Base-by-base conservation (phyloP, 2,888 invertebrate genomes). In the Leptopilina syphax region DNA sequence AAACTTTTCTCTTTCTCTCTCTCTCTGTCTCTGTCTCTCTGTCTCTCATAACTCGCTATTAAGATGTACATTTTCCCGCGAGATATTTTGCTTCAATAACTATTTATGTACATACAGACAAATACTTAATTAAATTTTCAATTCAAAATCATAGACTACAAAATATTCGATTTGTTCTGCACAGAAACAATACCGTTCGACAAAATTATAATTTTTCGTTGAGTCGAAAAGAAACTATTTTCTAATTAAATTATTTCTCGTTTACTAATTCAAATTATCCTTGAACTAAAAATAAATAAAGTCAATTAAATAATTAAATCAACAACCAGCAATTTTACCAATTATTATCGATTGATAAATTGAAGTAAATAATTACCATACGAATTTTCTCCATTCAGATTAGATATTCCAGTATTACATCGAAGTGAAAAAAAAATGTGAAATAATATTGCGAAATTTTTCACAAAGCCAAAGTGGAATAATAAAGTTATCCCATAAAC, bases 41-140 rank as follows among this genome's bases (percentile, higher is more conserved):
- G 34, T 34, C 34, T 34, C 34, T 34, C 34, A 73, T 60, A 73
- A 73, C n/a, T 60, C 34, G 54, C 73, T 73, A n/a, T 60, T 73
- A 73, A n/a, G 18, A 57, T 73, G 73, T 57, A 73, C 34, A 73
- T 73, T 73, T 73, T 60, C 73, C 41, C 73, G 57, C 18, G 34
- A 10, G 50, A 73, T 73, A 18, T 73, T 73, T 18, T 73, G 57
- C 73, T 60, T 57, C 10, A 73, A 57, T 73, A 73, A 73, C 27
- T 34, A 41, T 41, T 57, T 50, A 50, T 57, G 18, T 57, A 18
- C 10, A 73, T 57, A 18, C 10, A 73, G 41, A 41, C 73, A 41
- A 73, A 73, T n/a, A 34, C 10, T n/a, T 18, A 73, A 73, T 34
- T 57, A 73, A 73, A 73, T 73, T 50, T 73, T 57, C 57, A 57